A percentile compares a stretch with the other conserved stretches of the same genome.
These are phyloP conservation scores for Tetranychus truncatus DNA, from an alignment of 2,888 invertebrate genomes.

Conservation along the genomic window DNA sequence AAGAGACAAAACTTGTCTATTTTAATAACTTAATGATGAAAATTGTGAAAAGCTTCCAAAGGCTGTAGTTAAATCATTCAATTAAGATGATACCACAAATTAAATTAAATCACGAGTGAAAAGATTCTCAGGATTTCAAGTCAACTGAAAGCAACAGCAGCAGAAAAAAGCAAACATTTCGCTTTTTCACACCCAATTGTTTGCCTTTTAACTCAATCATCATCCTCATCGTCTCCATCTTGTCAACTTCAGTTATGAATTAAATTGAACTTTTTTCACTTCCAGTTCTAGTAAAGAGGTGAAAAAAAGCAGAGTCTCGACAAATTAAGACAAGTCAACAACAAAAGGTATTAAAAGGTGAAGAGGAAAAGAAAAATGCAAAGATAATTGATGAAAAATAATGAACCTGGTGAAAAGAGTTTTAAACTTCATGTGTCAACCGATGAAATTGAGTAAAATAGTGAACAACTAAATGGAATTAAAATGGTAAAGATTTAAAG, in stretches of 20 bases:
- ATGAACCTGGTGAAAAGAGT: neutral
- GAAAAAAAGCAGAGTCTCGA: too few relatives aligned
- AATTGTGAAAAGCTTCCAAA: neutral
- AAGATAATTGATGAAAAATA: neutral
- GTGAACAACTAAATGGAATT: too few relatives aligned
- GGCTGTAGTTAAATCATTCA: neutral
- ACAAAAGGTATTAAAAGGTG: neutral
- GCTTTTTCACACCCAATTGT: neutral
- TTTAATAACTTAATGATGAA: neutral
- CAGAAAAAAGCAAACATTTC: neutral
- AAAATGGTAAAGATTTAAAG: too few relatives aligned
- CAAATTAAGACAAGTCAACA: neutral
- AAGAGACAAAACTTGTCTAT: neutral
- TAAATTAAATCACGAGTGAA: neutral
- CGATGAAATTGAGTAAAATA: neutral
- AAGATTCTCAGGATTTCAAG: neutral
- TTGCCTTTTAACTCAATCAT: neutral
- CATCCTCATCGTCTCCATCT: neutral
- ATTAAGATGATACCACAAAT: constrained; percentile 1
- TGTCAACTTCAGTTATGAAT: neutral
- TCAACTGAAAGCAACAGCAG: neutral
- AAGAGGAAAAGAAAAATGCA: neutral
- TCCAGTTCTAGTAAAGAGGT: neutral
- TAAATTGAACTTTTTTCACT: neutral
- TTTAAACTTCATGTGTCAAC: neutral